A percentile compares a stretch with the other conserved stretches of the same genome.
Evolutionary conservation across 2,113 vertebrate species (phyloP).

Genomic region (Clupea harengus): DNA sequence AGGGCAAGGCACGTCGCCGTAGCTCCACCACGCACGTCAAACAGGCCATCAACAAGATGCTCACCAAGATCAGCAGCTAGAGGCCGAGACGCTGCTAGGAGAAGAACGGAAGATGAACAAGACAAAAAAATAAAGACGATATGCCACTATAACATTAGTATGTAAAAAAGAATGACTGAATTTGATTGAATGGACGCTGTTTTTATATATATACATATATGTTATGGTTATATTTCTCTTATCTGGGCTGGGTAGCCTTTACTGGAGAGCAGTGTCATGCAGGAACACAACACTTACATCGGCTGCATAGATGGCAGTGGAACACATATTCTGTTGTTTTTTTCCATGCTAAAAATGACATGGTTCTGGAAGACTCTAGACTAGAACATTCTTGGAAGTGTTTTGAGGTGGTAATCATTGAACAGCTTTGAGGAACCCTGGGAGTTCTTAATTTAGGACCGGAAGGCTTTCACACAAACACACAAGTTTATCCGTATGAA

Average conservation of each 20-base stretch:
- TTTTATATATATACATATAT: constrained; percentile 1
- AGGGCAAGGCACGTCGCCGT: constrained; percentile 89
- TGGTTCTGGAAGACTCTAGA: not conserved
- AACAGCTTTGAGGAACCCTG: not conserved
- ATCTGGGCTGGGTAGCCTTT: not conserved
- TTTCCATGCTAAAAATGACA: not conserved
- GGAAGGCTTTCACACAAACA: constrained; percentile 2
- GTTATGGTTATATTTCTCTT: not conserved
- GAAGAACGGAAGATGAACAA: not conserved
- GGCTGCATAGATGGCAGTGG: not conserved
- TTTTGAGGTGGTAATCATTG: not conserved
- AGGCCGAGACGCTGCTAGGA: not conserved
- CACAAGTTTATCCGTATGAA: not conserved
- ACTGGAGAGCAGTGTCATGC: not conserved
- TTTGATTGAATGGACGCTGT: constrained; percentile 10
- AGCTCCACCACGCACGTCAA: constrained; percentile 98
- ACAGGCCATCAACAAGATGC: constrained; percentile 99
- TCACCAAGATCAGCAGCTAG: constrained; percentile 99
- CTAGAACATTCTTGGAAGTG: not conserved
- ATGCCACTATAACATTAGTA: constrained; percentile 16
- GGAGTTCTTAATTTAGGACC: not conserved
- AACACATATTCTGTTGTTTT: not conserved
- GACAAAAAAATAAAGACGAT: not conserved
- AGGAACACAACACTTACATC: too few relatives aligned
- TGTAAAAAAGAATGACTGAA: constrained; percentile 24